These are phyloP conservation scores for Avahi laniger DNA, from an alignment of 2,797 vertebrate genomes.

Conservation along the genomic window DNA sequence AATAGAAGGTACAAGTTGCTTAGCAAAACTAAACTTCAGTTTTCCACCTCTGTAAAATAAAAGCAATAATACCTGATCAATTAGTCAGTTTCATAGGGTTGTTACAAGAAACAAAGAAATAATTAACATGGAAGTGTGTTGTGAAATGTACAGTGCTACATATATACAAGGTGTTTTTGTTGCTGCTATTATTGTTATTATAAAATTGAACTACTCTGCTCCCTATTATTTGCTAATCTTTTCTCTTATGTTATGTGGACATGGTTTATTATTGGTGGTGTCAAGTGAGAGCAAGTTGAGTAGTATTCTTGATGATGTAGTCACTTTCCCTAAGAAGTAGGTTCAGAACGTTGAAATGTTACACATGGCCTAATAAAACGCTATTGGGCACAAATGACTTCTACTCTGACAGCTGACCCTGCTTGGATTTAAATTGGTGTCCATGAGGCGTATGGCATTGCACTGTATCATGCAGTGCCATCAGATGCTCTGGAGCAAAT, in stretches of 20 bases:
- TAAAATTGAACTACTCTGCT: neutral
- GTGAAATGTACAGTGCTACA: neutral
- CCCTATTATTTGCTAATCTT: neutral
- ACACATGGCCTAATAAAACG: slow-evolving; percentile 11
- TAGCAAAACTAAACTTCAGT: neutral
- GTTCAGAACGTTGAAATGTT: slow-evolving; percentile 27
- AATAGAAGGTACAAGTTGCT: neutral
- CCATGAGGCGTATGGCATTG: neutral
- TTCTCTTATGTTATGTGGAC: neutral
- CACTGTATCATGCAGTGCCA: slow-evolving; percentile 16
- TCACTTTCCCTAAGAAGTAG: neutral
- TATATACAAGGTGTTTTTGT: neutral
- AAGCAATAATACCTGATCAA: neutral
- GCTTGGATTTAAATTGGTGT: slow-evolving; percentile 66
- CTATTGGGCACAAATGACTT: slow-evolving; percentile 50
- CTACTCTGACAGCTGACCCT: slow-evolving; percentile 52
- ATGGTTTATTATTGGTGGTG: neutral
- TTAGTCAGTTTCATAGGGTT: neutral
- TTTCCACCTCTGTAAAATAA: slow-evolving; percentile 1
- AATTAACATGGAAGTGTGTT: neutral
- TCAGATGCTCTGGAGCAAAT: slow-evolving; percentile 45
- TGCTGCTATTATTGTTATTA: neutral
- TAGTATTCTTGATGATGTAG: neutral
- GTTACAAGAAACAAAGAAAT: neutral
- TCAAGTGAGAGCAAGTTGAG: neutral